Conservation (phyloP, 2,888 invertebrate species). For the Pocota personata region DNA sequence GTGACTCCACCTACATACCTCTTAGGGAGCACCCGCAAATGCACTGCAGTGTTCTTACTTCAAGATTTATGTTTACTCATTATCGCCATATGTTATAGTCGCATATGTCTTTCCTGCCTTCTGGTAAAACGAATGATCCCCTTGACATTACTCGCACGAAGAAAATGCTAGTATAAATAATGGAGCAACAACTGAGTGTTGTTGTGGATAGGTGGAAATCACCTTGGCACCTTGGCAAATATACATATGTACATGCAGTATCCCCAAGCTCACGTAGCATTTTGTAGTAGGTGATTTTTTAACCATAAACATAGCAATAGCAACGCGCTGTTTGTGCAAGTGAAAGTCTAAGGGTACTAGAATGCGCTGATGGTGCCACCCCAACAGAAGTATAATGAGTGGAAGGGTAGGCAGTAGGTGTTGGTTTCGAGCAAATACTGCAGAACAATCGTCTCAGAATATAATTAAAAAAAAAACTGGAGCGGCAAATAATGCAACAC, state of each 20-base stretch:
- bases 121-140: slow-evolving; percentile 50
- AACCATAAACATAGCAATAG: slow-evolving; percentile 27
- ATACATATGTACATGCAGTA: slow-evolving; percentile 5
- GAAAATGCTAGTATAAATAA: slow-evolving; percentile 56
- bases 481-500: slow-evolving; percentile 49
- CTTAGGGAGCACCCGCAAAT: background rate
- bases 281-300: slow-evolving; percentile 26
- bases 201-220: slow-evolving; percentile 38
- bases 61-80: slow-evolving; percentile 43
- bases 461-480: slow-evolving; percentile 64
- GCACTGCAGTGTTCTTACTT: background rate
- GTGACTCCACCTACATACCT: slow-evolving; percentile 15
- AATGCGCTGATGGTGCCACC: background rate
- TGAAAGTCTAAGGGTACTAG: slow-evolving; percentile 31
- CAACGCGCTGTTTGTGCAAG: slow-evolving; percentile 14
- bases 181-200: slow-evolving; percentile 58
- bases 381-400: background rate
- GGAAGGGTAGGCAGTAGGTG: background rate
- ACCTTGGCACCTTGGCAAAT: slow-evolving; percentile 55
- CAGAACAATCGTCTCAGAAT: slow-evolving; percentile 53
- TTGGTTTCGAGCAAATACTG: slow-evolving; percentile 38
- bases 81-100: slow-evolving; percentile 26
- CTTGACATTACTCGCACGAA: slow-evolving; percentile 49
- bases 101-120: background rate
- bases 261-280: background rate